Base-by-base conservation (phyloP, 2,113 vertebrate species). In the Pseudorasbora parva region DNA sequence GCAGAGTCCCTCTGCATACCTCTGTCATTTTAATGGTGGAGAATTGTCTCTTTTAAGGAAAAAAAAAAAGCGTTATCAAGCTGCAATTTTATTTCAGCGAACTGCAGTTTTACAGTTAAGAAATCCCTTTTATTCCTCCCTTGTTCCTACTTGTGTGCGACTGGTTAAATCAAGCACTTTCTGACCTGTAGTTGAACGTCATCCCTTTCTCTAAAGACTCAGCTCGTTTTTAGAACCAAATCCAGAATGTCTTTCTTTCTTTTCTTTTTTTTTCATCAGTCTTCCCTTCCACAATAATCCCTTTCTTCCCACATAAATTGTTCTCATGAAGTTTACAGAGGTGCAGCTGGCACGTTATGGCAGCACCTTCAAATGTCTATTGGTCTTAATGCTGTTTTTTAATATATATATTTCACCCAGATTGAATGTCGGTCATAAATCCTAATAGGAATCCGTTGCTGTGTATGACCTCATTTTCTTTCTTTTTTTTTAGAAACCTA, bases 141-240 rank as follows among this genome's bases (percentile, higher is more conserved):
- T 75, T 60, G 73, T 90, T 81, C 90, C 90, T 84, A 86, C 88
- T 90, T 90, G 85, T 83, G 91, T 91, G 91, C 89, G 87, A 92
- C 92, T 88, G 92, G 91, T 93, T 92, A 60, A 92, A 91, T 94
- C 91, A 92, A 94, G 94, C 93, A 93, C 91, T 94, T 93, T 94
- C 89, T 91, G 85, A 90, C 88, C 81, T 54, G 43, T 91, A 68
- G 43, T 69, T 56, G 37, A 89, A 88, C 72, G 21, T 81, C 78
- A 87, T 92, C 85, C 88, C 23, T 82, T 43, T 56, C 77, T 78
- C 23, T 75, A 77, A 89, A 87, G 83, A 89, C 89, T 86, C 88
- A 86, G 60, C 62, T 78, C 57, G 45, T 81, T 88, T 91, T 89
- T 84, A 78, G 51, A 69, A 43, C 19, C 23, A 10, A 57, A 66